Percentiles rank a stretch among this genome's conserved stretches.
Evolutionary conservation across 2,888 invertebrate genomes (phyloP).

Genomic region (Lissonota sp.): DNA sequence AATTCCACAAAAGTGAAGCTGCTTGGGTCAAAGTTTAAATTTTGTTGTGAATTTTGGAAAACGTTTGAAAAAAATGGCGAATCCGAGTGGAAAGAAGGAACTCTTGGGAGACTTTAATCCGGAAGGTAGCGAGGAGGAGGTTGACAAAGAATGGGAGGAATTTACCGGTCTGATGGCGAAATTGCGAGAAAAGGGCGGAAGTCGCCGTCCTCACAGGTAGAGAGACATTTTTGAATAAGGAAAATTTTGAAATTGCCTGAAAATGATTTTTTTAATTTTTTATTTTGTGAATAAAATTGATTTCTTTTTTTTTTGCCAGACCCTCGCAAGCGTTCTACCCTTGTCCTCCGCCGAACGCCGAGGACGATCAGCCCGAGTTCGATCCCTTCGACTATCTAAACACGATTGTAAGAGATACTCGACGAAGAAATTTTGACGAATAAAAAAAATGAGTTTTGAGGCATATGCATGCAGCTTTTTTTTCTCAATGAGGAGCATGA

Average conservation of each 20-base stretch:
- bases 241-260: slow-evolving; percentile 14
- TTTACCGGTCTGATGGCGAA: slow-evolving; percentile 85
- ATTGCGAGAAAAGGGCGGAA: slow-evolving; percentile 80
- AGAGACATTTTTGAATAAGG: not conserved
- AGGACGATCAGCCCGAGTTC: slow-evolving; percentile 83
- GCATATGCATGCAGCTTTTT: slow-evolving; percentile 28
- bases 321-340: slow-evolving; percentile 86
- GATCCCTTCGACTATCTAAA: slow-evolving; percentile 84
- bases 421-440: not conserved
- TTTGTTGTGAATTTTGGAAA: not conserved
- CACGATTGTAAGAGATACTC: slow-evolving; percentile 82
- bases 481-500: not conserved
- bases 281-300: slow-evolving; percentile 16
- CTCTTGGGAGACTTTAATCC: slow-evolving; percentile 79
- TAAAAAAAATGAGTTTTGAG: slow-evolving; percentile 5
- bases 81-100: slow-evolving; percentile 76
- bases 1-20: slow-evolving; percentile 4
- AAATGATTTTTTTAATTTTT: slow-evolving; percentile 15
- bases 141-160: slow-evolving; percentile 87
- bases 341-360: slow-evolving; percentile 85
- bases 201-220: slow-evolving; percentile 80
- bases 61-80: slow-evolving; percentile 72
- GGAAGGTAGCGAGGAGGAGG: slow-evolving; percentile 85
- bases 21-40: not conserved
- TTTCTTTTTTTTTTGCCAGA: slow-evolving; percentile 69